A percentile compares a stretch with the other conserved stretches of the same genome.
Evolutionary conservation across 1,140 invertebrate genomes (phyloP).

Genomic region (Brachystomella parvula): DNA sequence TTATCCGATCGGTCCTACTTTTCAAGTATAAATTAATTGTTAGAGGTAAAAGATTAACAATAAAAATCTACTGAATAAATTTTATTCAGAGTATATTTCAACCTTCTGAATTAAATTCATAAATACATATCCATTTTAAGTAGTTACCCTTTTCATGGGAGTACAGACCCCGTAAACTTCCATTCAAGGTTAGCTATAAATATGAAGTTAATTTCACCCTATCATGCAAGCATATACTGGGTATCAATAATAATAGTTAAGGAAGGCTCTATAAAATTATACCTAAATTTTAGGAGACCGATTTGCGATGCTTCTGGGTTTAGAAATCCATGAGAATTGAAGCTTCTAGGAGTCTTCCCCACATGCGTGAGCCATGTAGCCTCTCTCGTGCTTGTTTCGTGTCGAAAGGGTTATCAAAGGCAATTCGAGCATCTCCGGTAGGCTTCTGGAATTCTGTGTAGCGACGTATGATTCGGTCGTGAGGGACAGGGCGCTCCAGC

Average conservation of each 20-base stretch:
- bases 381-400: slow-evolving; percentile 24
- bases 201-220: too few species aligned
- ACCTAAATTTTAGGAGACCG: too few species aligned
- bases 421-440: slow-evolving; percentile 79
- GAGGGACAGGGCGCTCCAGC: slow-evolving; percentile 49
- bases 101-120: neutral
- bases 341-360: slow-evolving; percentile 15
- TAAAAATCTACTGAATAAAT: neutral
- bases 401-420: slow-evolving; percentile 56
- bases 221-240: too few species aligned
- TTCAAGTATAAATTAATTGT: neutral
- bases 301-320: too few species aligned
- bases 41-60: neutral
- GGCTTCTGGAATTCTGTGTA: slow-evolving; percentile 76
- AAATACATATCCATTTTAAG: too few species aligned
- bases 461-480: slow-evolving; percentile 68
- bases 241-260: too few species aligned
- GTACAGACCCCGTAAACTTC: too few species aligned
- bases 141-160: too few species aligned
- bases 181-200: too few species aligned
- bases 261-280: too few species aligned
- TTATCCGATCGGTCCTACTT: neutral
- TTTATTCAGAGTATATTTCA: neutral
- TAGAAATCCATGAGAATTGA: neutral
- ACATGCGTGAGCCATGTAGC: slow-evolving; percentile 23